Evolutionary conservation across 2,888 invertebrate genomes (phyloP), one percentile per base, ranked within the genome.

Genomic region (Nomada ferruginata): DNA sequence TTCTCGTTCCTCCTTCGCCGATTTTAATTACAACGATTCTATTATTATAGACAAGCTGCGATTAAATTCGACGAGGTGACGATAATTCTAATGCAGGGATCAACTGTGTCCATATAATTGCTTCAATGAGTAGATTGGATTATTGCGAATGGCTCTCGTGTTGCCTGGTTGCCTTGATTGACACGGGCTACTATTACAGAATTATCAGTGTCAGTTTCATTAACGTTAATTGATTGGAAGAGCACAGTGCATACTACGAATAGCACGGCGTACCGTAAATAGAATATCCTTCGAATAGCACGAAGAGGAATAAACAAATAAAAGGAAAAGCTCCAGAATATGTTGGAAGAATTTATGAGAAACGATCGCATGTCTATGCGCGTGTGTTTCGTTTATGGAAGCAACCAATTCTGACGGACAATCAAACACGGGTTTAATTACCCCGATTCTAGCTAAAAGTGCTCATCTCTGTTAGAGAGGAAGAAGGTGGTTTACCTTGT

Each of bases 401-500:
- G 13, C 2, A 2, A 70, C 42, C 3, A 73, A 59, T 64, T 13
- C 18, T 15, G 20, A 0, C 9, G 0, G 63, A 23, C 47, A n/a
- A 59, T 63, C 57, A 26, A 18, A 53, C 69, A 15, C n/a, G 59
- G 23, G 47, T 80, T 82, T 75, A 66, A 79, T 82, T 79, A 79
- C 42, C 69, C 69, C 15, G 69, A 13, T 64, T 61, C 53, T 20
- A 42, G 52, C 36, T 55, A 47, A 79, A 44, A 36, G 7, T 70
- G 63, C 72, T 72, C 82, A 80, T 80, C 82, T 23, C 44, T 52
- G 60, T 63, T 23, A 53, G 44, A 29, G 63, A 52, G 64, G 70
- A 29, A 76, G 76, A 81, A 83, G 76, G 81, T 70, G 81, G 82
- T 83, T 83, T 44, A 29, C 82, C 82, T 83, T 83, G 82, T 63